phyloP scores from a whole-genome alignment of 2,113 vertebrate species.

The Phoxinus phoxinus region DNA sequence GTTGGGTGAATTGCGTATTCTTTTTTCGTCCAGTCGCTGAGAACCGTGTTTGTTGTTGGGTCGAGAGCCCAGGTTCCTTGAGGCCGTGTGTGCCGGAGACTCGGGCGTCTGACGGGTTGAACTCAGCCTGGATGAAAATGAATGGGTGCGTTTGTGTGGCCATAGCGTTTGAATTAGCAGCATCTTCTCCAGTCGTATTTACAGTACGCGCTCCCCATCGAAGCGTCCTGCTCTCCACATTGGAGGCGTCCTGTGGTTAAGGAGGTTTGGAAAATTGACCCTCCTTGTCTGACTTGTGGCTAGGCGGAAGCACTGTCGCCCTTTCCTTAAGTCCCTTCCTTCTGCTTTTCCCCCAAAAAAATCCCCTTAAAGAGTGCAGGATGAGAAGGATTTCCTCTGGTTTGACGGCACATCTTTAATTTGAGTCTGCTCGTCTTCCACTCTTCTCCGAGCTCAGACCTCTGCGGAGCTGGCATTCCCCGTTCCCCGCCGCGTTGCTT shows the following conservation, averaged over 20 bases:
- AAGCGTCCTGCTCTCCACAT: constrained; percentile 45
- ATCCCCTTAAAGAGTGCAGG: constrained; percentile 57
- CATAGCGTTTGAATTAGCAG: constrained; percentile 37
- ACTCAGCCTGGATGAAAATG: constrained; percentile 47
- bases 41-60: neutral
- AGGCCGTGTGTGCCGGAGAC: constrained; percentile 26
- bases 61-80: neutral
- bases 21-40: neutral
- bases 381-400: constrained; percentile 78
- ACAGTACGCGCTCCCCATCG: constrained; percentile 35
- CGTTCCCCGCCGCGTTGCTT: constrained; percentile 58
- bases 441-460: constrained; percentile 76
- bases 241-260: constrained; percentile 67
- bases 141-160: constrained; percentile 41
- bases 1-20: neutral
- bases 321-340: constrained; percentile 71
- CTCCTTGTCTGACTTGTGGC: constrained; percentile 71
- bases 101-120: constrained; percentile 35
- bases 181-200: constrained; percentile 56
- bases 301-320: constrained; percentile 67
- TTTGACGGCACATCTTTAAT: constrained; percentile 79
- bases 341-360: constrained; percentile 63
- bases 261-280: constrained; percentile 62
- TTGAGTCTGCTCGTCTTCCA: constrained; percentile 77
- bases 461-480: constrained; percentile 68